Evolutionary conservation across 2,113 vertebrate species (phyloP), one percentile per base, ranked within the genome.

Genomic region (Nansenia antarctica): DNA sequence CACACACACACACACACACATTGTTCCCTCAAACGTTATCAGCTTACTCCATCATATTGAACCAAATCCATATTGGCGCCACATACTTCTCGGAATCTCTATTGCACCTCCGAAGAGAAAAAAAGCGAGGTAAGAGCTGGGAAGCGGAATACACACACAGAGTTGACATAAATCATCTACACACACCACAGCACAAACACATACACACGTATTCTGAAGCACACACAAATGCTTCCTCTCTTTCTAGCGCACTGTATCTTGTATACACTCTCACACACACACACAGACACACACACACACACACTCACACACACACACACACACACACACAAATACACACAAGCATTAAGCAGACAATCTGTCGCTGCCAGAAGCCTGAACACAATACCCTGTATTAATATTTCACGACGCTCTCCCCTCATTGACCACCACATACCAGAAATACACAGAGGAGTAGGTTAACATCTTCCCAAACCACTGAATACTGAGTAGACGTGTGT

Each of bases 311-410:
- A 32, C 65, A 74, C 11, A 14, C 34, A 35, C 53, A 42, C 63
- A 63, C 52, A 57, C 32, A 57, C 49, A 45, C 55, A 45, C 62
- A 62, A 26, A 62, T 29, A 32, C 37, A 32, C 27, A 45, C 18
- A 26, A 2, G 66, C 69, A 76, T 2, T 61, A 22, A 86, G 92
- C 87, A 94, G 87, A 86, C 91, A 88, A 92, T 87, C 84, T 88
- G 85, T 89, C 87, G 84, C 91, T 90, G 89, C 92, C 89, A 90
- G 90, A 94, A 91, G 91, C 91, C 93, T 87, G 92, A 94, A 90
- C 81, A 92, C 91, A 89, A 92, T 92, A 94, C 91, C 90, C 79
- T 78, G 69, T 92, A 95, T 96, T 96, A 95, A 96, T 96, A 96
- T 97, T 96, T 96, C 90, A 96, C 74, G 80, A 82, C 84, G 89